These are phyloP conservation scores for Arvicanthis niloticus DNA, from an alignment of 2,113 vertebrate genomes.

Conservation along the genomic window DNA sequence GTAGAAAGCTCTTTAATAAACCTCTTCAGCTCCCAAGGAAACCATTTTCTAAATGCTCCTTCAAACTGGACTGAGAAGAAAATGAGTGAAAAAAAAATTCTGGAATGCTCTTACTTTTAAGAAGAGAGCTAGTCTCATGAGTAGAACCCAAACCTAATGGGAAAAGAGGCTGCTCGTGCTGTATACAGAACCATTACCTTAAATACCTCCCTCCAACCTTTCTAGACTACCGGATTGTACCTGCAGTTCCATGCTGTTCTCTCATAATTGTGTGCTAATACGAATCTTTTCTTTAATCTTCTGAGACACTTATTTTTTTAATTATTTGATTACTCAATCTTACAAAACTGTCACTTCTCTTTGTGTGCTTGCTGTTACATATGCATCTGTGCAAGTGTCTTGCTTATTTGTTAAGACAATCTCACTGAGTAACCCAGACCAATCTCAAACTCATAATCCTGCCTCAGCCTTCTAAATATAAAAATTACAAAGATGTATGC, in stretches of 20 bases:
- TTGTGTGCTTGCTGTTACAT: neutral
- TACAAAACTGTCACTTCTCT: neutral
- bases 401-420: neutral
- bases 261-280: fast-evolving
- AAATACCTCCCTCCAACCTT: neutral
- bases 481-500: no score
- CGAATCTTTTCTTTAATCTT: neutral
- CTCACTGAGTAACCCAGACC: neutral
- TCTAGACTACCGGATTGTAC: neutral
- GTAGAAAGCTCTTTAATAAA: constrained; percentile 10
- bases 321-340: neutral
- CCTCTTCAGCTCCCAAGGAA: neutral
- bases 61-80: neutral
- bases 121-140: neutral
- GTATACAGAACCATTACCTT: neutral
- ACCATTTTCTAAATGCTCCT: neutral
- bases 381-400: neutral
- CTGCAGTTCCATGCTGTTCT: neutral
- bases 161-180: neutral
- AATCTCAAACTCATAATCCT: neutral
- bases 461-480: neutral
- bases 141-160: neutral
- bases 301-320: neutral
- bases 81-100: neutral
- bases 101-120: neutral